phyloP scores from a whole-genome alignment of 1,140 invertebrate species.

The Notospermus geniculatus region DNA sequence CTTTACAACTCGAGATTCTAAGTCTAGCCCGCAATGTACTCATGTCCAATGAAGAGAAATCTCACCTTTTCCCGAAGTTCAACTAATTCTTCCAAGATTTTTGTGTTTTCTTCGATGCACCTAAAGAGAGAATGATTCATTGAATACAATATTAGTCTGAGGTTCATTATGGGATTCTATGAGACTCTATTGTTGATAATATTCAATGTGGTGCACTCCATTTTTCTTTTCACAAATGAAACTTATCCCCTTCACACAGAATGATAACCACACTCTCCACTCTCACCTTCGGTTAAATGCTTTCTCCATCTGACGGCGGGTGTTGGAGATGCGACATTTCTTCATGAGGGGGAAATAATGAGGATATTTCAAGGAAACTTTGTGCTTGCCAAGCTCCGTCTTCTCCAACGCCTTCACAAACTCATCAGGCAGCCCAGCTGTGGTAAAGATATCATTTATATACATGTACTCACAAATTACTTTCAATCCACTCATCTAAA shows the following conservation, averaged over 20 bases:
- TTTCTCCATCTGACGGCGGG: slow-evolving; percentile 55
- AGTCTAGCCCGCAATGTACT: no score
- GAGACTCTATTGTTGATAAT: no score
- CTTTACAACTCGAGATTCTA: no score
- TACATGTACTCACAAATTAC: no score
- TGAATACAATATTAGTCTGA: no score
- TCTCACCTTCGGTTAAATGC: slow-evolving; percentile 57
- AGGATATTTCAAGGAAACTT: slow-evolving; percentile 60
- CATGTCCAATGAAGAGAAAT: background rate
- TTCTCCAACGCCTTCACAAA: slow-evolving; percentile 57
- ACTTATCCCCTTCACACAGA: no score
- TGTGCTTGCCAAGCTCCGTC: slow-evolving; percentile 55
- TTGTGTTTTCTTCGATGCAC: slow-evolving; percentile 59
- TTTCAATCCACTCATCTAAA: no score
- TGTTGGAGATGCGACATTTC: slow-evolving; percentile 57
- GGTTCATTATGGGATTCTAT: no score
- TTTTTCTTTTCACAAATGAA: no score
- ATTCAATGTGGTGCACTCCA: no score
- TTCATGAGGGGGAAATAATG: slow-evolving; percentile 62
- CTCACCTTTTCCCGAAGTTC: slow-evolving; percentile 56
- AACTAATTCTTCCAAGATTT: slow-evolving; percentile 61
- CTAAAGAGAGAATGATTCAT: slow-evolving; percentile 43
- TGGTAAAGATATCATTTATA: no score
- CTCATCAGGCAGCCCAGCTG: slow-evolving; percentile 55
- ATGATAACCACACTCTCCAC: no score